Evolutionary conservation across 2,888 invertebrate genomes (phyloP), one percentile per base, ranked within the genome.

Genomic region (Hypercompe scribonia): DNA sequence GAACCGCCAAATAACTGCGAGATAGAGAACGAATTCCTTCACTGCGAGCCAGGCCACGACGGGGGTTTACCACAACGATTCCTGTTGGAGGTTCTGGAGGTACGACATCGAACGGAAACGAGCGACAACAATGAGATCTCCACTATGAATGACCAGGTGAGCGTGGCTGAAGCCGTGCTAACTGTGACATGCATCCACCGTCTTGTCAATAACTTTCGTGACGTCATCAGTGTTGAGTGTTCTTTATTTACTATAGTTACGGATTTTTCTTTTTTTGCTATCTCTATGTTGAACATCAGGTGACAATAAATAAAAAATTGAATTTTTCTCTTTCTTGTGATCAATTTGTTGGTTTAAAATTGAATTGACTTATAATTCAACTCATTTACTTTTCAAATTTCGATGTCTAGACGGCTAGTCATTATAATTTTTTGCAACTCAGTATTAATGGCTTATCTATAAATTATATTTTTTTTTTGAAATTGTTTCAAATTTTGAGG

Each of bases 31-130:
- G 97, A 96, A 73, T 95, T 96, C 1, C 96, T 98, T 68, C 97
- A 96, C 81, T 98, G 98, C 91, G 96, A 97, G 80, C 97, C 98
- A 0, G 98, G 98, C 65, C 97, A 97, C 88, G 98, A 98, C 88
- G 98, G 98, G 10, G 98, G 98, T 24, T 96, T 98, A 67, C 96
- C 97, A 42, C 98, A 98, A 91, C 97, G 97, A 93, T 98, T 98
- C 92, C 96, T 98, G 72, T 95, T 98, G 81, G 98, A 98, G 93
- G 98, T 98, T 83, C 95, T 97, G 89, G 97, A 97, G 88, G 96
- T 97, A 93, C 96, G 96, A 84, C 96, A 96, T 75, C 96, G 95
- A 79, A 87, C 92, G 80, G 91, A 92, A 74, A 90, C 94, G 83
- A 90, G 90, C 73, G 89, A 89, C 77, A 96, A 96, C 88, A 96